Percentiles rank a stretch among this genome's conserved stretches.
These are phyloP conservation scores for Adelosebastes latens DNA, from an alignment of 2,797 vertebrate species.

Conservation along the genomic window DNA sequence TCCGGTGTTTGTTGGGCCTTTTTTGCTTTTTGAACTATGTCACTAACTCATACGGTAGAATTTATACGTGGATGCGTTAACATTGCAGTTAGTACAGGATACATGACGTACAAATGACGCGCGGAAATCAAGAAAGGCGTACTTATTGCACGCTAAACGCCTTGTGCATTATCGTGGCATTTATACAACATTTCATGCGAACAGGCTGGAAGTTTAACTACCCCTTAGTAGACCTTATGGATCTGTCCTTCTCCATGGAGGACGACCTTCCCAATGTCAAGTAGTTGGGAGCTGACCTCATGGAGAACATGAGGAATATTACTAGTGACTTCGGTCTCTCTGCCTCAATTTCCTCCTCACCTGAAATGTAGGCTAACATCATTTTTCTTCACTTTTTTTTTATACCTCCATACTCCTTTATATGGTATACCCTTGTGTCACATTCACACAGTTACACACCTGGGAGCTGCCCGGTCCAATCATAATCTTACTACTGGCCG, in stretches of 20 bases:
- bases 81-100: too few species aligned
- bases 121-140: too few species aligned
- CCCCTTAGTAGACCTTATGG: neutral
- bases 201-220: accelerated
- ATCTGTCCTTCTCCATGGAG: neutral
- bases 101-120: too few species aligned
- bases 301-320: too few species aligned
- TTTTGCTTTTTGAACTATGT: accelerated
- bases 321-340: neutral
- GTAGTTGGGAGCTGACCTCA: too few species aligned
- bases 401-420: neutral
- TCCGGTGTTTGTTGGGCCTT: too few species aligned
- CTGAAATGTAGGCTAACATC: neutral
- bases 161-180: accelerated
- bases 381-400: constrained; percentile 17
- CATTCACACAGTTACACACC: constrained; percentile 47
- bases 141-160: too few species aligned
- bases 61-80: too few species aligned
- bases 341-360: neutral
- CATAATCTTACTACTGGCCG: constrained; percentile 56
- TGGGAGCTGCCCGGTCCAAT: constrained; percentile 46
- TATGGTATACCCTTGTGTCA: constrained; percentile 28
- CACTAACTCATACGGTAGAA: too few species aligned
- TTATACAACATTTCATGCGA: too few species aligned
- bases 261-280: too few species aligned